phyloP scores from a whole-genome alignment of 2,888 invertebrate species.

The Tetramorium bicarinatum region DNA sequence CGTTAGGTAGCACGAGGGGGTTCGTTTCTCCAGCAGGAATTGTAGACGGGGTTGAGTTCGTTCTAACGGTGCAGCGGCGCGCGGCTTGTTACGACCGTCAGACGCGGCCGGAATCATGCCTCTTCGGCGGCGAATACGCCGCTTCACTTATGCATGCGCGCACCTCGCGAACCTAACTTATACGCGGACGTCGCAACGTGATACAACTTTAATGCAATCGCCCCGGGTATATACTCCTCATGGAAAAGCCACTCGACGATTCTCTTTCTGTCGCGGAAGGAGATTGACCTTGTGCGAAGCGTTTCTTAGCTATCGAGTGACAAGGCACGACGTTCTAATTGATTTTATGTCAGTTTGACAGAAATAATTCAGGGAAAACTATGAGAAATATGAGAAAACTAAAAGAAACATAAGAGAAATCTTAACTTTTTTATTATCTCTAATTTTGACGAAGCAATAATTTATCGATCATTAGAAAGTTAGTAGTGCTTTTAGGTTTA shows the following conservation, averaged over 20 bases:
- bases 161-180: conserved; percentile 52
- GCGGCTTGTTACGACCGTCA: conserved; percentile 84
- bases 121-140: conserved; percentile 60
- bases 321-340: conserved; percentile 27
- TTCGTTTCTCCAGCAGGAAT: conserved; percentile 67
- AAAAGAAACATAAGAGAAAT: not conserved
- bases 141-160: conserved; percentile 52
- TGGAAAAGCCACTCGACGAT: conserved; percentile 49
- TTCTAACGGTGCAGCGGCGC: conserved; percentile 56
- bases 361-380: conserved; percentile 16
- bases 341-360: conserved; percentile 27
- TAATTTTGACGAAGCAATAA: not conserved
- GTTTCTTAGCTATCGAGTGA: conserved; percentile 34
- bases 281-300: conserved; percentile 52
- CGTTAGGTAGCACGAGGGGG: conserved; percentile 82
- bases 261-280: conserved; percentile 44
- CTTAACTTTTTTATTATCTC: not conserved
- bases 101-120: conserved; percentile 81
- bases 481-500: not conserved
- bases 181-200: conserved; percentile 56
- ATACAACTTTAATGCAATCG: conserved; percentile 54
- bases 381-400: not conserved
- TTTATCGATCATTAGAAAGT: not conserved
- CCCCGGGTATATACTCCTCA: conserved; percentile 41
- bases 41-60: conserved; percentile 44